phyloP scores from a whole-genome alignment of 2,113 vertebrate species.

The rat (Rattus norvegicus) region GRCr8 NC_086022.1:58648501-58649000 shows the following conservation, averaged over 20 bases:
- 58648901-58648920: background rate
- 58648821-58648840: background rate
- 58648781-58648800: background rate
- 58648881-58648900: background rate
- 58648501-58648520: background rate
- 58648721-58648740: no score
- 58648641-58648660: background rate
- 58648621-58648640: background rate
- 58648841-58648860: background rate
- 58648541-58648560: background rate
- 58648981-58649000: background rate
- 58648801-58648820: background rate
- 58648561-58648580: background rate
- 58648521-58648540: background rate
- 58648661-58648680: no score
- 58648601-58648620: background rate
- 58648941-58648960: background rate
- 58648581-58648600: no score
- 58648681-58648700: no score
- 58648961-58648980: background rate
- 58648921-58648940: background rate
- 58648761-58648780: background rate
- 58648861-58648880: background rate
- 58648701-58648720: no score
- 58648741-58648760: no score